phyloP scores from a whole-genome alignment of 1,140 invertebrate genomes.

The Drosophila watanabei region DNA sequence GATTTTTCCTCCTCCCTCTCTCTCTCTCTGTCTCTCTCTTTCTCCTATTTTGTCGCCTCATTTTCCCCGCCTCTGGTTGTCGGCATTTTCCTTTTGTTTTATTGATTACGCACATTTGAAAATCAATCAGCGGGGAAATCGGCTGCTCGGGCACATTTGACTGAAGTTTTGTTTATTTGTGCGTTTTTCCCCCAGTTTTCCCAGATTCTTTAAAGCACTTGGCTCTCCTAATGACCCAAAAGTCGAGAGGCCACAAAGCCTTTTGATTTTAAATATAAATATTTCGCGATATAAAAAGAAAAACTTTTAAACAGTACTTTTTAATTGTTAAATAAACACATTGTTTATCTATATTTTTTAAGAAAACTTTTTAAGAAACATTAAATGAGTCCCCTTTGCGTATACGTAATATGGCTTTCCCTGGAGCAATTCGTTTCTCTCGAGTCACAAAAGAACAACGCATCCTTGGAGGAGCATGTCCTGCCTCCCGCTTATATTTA shows the following conservation, averaged over 20 bases:
- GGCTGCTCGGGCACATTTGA: constrained; percentile 54
- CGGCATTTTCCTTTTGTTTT: constrained; percentile 50
- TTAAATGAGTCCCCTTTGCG: neutral
- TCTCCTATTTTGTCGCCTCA: constrained; percentile 20
- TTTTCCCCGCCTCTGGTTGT: neutral
- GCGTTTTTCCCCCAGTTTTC: constrained; percentile 31
- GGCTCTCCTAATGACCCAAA: constrained; percentile 48
- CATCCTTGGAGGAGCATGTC: constrained; percentile 1
- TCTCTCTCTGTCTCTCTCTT: neutral
- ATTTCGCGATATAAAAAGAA: neutral
- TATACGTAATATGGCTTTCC: constrained; percentile 18
- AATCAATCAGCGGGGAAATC: constrained; percentile 64
- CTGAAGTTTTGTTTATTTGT: constrained; percentile 78
- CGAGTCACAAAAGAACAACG: constrained; percentile 42
- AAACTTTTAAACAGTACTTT: neutral
- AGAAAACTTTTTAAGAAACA: neutral
- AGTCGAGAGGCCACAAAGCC: constrained; percentile 34
- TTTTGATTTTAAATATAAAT: neutral
- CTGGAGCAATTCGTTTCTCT: neutral
- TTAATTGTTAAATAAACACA: neutral
- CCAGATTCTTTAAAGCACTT: constrained; percentile 51
- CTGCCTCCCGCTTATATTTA: neutral
- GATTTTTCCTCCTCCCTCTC: constrained; percentile 1
- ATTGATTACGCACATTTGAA: constrained; percentile 78
- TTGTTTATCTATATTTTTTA: neutral